These are phyloP conservation scores for Apistogramma diplotaenia DNA, from an alignment of 2,113 vertebrate genomes.

Conservation along the genomic window DNA sequence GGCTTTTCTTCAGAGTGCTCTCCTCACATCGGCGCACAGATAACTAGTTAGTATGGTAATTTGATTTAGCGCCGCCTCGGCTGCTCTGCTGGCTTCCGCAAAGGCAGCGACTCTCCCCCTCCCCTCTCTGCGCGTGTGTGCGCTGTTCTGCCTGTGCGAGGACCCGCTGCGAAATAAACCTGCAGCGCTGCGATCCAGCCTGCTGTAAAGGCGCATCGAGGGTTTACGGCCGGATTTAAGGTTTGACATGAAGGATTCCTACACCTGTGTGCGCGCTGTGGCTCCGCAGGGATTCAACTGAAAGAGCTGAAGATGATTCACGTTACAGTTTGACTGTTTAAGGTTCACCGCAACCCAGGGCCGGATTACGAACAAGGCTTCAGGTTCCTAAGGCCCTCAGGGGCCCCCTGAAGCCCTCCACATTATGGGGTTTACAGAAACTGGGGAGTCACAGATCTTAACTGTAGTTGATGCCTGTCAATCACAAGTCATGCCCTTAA, in stretches of 20 bases:
- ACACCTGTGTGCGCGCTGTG: not conserved
- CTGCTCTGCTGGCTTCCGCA: conserved; percentile 57
- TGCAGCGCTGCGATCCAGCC: not conserved
- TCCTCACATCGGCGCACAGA: conserved; percentile 35
- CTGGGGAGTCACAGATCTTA: not conserved
- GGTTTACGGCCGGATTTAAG: not conserved
- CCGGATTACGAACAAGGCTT: not conserved
- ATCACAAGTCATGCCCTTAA: not conserved
- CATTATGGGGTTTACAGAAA: not conserved
- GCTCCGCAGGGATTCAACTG: not conserved
- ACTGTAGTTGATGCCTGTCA: not conserved
- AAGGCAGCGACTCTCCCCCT: conserved; percentile 28
- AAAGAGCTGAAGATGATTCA: not conserved
- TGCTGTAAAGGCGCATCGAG: not conserved
- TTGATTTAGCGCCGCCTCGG: conserved; percentile 58
- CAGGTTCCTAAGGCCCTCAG: not conserved
- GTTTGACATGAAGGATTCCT: not conserved
- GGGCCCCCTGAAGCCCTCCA: not conserved
- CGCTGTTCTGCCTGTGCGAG: not conserved
- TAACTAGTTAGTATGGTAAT: conserved; percentile 60
- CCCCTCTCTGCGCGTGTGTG: not conserved
- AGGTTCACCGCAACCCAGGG: not conserved
- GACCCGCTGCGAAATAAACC: not conserved
- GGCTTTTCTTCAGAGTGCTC: not conserved
- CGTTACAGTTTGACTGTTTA: not conserved